Percentiles rank a stretch among this genome's conserved stretches.
Conservation (phyloP, 2,888 invertebrate species). For the Macrosoma leucophasiata region DNA sequence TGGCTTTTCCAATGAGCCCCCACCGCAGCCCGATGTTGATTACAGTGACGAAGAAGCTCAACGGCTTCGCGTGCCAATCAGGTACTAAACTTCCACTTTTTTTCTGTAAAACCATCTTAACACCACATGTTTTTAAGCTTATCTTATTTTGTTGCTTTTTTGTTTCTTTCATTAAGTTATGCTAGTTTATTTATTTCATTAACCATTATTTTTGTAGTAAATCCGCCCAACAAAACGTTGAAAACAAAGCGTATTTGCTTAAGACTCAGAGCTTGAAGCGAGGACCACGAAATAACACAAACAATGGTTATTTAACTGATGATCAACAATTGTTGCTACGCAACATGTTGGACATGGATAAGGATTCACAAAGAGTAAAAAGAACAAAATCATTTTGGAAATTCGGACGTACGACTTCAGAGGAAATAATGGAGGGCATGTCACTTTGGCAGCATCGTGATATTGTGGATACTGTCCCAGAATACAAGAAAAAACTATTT, state of each 20-base stretch:
- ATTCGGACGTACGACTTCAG: conserved; percentile 82
- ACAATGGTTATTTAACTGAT: conserved; percentile 71
- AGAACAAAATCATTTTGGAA: conserved; percentile 92
- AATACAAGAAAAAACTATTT: conserved; percentile 68
- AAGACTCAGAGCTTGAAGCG: conserved; percentile 69
- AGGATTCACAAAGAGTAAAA: conserved; percentile 81
- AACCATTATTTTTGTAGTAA: conserved; percentile 57
- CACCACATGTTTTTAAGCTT: conserved; percentile 8
- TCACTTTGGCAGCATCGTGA: conserved; percentile 91
- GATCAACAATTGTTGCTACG: conserved; percentile 70
- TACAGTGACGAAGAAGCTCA: conserved; percentile 92
- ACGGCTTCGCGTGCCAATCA: conserved; percentile 76
- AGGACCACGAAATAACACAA: conserved; percentile 50
- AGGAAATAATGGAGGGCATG: conserved; percentile 90
- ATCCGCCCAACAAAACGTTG: conserved; percentile 51
- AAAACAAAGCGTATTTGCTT: conserved; percentile 58
- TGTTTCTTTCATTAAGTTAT: conserved; percentile 8
- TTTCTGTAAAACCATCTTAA: conserved; percentile 23
- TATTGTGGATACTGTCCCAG: conserved; percentile 81
- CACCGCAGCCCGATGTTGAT: conserved; percentile 91
- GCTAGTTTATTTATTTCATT: conserved; percentile 16
- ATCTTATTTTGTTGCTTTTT: conserved; percentile 22
- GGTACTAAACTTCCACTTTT: too few relatives aligned
- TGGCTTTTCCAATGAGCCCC: conserved; percentile 93
- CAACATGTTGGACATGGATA: conserved; percentile 72